These are phyloP conservation scores for Intellagama lesueurii DNA, from an alignment of 2,797 vertebrate genomes.

Conservation along the genomic window DNA sequence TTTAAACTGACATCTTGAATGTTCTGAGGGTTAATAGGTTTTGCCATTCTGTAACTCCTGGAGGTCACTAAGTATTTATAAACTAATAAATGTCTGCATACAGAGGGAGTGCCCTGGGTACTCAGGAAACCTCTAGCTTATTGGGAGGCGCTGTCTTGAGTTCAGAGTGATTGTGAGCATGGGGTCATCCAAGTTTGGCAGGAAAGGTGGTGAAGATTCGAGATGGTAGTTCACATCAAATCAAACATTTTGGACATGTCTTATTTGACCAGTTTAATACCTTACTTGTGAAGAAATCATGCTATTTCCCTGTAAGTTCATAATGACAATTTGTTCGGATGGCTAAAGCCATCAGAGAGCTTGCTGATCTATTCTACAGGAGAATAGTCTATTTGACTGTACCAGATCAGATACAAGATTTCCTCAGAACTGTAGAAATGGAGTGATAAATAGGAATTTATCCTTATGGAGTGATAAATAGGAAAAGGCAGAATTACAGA, in stretches of 20 bases:
- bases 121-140: not conserved
- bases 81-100: not conserved
- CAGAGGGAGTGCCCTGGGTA: not conserved
- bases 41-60: not conserved
- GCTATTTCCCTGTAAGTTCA: not conserved
- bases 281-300: constrained; percentile 11
- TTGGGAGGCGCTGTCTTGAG: too few relatives aligned
- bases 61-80: not conserved
- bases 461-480: not conserved
- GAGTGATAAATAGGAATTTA: constrained; percentile 1
- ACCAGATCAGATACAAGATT: constrained; percentile 15
- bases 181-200: not conserved
- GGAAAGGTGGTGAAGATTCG: not conserved
- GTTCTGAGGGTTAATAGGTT: not conserved
- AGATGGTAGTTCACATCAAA: constrained; percentile 32
- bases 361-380: constrained; percentile 23
- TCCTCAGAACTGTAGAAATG: not conserved
- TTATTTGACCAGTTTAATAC: constrained; percentile 8
- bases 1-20: not conserved
- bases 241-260: constrained; percentile 24
- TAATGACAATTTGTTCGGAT: constrained; percentile 57
- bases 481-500: not conserved
- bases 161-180: not conserved
- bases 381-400: constrained; percentile 38
- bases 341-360: not conserved